phyloP scores from a whole-genome alignment of 2,888 invertebrate species.

The Macrosiphum euphorbiae region DNA sequence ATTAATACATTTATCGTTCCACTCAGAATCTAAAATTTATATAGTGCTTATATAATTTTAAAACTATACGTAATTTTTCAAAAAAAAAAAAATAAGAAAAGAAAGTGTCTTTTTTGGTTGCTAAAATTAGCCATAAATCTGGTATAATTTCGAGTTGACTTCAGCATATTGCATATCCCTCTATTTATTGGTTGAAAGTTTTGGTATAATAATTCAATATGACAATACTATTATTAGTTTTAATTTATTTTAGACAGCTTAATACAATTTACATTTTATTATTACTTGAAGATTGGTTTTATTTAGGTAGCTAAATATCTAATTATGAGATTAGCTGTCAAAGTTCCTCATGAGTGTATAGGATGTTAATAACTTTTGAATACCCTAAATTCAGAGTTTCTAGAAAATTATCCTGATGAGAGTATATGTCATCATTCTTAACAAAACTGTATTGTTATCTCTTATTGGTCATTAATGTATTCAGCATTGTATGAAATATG shows the following conservation, averaged over 20 bases:
- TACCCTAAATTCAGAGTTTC: background rate
- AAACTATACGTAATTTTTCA: background rate
- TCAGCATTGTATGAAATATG: background rate
- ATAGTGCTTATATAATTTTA: background rate
- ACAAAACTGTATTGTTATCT: background rate
- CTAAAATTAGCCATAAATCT: background rate
- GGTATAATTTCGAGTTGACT: background rate
- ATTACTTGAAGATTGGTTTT: background rate
- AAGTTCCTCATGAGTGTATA: background rate
- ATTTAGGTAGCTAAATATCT: background rate
- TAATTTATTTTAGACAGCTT: background rate
- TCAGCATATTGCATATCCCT: background rate
- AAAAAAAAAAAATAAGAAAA: background rate
- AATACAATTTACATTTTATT: background rate
- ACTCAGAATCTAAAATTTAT: too few species aligned
- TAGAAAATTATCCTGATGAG: background rate
- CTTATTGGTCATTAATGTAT: background rate
- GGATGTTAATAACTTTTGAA: background rate
- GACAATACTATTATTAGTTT: too few species aligned
- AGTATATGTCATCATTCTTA: background rate
- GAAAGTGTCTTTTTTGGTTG: background rate
- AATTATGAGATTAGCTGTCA: background rate
- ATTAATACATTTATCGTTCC: too few species aligned
- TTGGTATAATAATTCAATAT: background rate
- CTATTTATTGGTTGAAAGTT: background rate